Percentiles rank a stretch among this genome's conserved stretches.
These are phyloP conservation scores for Hycleus cichorii DNA, from an alignment of 1,140 invertebrate species.

Conservation along the genomic window DNA sequence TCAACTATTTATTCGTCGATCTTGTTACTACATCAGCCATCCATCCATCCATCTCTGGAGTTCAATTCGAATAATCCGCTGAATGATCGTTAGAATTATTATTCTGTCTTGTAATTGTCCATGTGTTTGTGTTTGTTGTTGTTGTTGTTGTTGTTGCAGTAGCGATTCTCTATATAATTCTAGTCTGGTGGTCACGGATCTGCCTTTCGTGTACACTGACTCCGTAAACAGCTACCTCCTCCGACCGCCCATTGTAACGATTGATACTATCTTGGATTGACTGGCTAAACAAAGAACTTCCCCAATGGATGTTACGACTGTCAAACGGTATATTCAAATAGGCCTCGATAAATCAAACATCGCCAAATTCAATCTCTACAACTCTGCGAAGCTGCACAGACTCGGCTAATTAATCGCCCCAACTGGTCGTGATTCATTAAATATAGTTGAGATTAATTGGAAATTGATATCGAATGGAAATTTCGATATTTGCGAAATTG, in stretches of 20 bases:
- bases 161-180: conserved; percentile 24
- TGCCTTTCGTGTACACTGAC: conserved; percentile 21
- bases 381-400: too few species aligned
- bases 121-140: conserved; percentile 9
- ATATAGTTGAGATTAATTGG: too few species aligned
- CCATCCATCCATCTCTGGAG: background rate
- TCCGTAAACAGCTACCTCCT: conserved; percentile 18
- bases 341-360: too few species aligned
- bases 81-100: conserved; percentile 1
- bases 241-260: conserved; percentile 16
- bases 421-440: too few species aligned
- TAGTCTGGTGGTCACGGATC: conserved; percentile 22
- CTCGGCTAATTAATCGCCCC: too few species aligned
- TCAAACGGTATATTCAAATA: too few species aligned
- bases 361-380: too few species aligned
- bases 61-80: conserved; percentile 4
- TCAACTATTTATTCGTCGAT: background rate
- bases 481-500: too few species aligned
- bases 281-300: too few species aligned
- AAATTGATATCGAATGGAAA: too few species aligned
- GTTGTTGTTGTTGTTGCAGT: conserved; percentile 7
- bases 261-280: conserved; percentile 16
- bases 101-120: conserved; percentile 16
- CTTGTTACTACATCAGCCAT: conserved; percentile 1
- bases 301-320: too few species aligned